phyloP scores from a whole-genome alignment of 1,140 invertebrate genomes.

The Diorhabda elongata region DNA sequence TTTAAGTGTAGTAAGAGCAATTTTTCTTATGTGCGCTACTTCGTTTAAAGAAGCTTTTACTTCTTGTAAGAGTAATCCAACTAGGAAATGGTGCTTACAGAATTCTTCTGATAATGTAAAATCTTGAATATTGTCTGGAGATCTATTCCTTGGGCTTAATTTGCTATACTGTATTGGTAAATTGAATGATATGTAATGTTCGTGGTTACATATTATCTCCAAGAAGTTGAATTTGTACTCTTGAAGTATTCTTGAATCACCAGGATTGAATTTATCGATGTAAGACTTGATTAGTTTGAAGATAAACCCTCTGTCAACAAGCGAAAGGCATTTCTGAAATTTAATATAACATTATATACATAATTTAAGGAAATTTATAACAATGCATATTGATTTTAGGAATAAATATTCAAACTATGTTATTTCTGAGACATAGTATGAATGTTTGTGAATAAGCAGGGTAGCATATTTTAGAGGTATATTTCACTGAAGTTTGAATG shows the following conservation, averaged over 20 bases:
- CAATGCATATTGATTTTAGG: no score
- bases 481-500: no score
- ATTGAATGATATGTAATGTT: conserved; percentile 87
- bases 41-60: conserved; percentile 78
- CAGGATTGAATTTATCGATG: conserved; percentile 77
- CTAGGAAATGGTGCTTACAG: conserved; percentile 84
- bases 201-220: conserved; percentile 88
- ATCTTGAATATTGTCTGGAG: conserved; percentile 53
- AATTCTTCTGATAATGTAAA: conserved; percentile 74
- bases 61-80: conserved; percentile 69
- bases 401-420: no score
- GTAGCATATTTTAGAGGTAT: no score
- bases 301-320: conserved; percentile 91
- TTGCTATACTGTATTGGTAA: conserved; percentile 69
- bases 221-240: conserved; percentile 82
- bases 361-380: no score
- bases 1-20: conserved; percentile 73
- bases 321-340: conserved; percentile 77
- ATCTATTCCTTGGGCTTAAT: conserved; percentile 50
- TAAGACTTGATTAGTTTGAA: conserved; percentile 84
- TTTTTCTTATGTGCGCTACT: conserved; percentile 71
- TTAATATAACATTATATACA: conserved; percentile 11
- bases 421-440: no score
- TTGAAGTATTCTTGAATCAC: conserved; percentile 73
- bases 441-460: no score